A percentile compares a stretch with the other conserved stretches of the same genome.
phyloP scores from a whole-genome alignment of 1,140 invertebrate species.

The Cherax destructor region DNA sequence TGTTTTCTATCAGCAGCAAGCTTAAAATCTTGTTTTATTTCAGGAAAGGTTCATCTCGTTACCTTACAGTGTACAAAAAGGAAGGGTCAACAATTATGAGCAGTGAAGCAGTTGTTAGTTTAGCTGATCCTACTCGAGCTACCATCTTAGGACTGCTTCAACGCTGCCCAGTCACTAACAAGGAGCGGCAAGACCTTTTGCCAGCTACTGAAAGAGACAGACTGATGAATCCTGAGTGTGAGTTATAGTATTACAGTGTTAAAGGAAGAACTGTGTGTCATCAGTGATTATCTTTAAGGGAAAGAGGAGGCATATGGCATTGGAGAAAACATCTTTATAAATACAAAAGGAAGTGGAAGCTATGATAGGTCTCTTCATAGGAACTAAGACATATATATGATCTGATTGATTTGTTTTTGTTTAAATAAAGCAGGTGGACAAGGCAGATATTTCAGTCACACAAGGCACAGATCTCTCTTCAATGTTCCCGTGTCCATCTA shows the following conservation, averaged over 20 bases:
- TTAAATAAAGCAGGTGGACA: no score
- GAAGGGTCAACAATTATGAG: conserved; percentile 83
- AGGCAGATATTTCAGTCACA: no score
- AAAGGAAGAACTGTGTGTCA: background rate
- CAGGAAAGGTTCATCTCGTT: conserved; percentile 81
- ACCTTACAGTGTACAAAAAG: conserved; percentile 85
- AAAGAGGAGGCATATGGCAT: no score
- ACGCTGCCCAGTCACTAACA: conserved; percentile 83
- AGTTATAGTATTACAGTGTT: conserved; percentile 1
- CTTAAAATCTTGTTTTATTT: background rate
- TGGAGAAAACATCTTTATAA: no score
- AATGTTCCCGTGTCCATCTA: no score
- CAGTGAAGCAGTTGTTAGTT: conserved; percentile 82
- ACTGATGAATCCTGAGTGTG: conserved; percentile 70
- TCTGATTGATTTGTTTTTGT: no score
- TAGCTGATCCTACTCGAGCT: conserved; percentile 81
- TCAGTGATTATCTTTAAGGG: no score
- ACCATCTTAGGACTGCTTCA: conserved; percentile 80
- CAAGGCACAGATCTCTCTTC: no score
- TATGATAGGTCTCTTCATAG: no score
- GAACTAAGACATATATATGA: no score
- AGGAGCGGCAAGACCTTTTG: conserved; percentile 82
- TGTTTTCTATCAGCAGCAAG: no score
- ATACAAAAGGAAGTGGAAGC: no score
- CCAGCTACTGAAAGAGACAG: conserved; percentile 79